Base-by-base conservation (phyloP, 1,140 invertebrate species). In the Apis laboriosa region DNA sequence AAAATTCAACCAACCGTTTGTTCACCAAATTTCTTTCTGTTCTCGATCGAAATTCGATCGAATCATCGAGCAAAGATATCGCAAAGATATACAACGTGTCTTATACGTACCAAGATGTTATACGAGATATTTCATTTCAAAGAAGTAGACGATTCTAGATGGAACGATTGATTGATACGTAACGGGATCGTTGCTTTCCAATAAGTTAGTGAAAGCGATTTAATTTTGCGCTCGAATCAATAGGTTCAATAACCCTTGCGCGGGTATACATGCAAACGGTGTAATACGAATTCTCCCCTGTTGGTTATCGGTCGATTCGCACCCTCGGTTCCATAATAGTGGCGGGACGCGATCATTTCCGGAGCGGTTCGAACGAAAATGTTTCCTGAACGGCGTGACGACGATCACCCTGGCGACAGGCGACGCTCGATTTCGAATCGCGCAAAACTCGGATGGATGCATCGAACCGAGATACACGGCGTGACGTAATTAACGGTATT, bases 401-500 rank as follows among this genome's bases (percentile, higher is more conserved):
- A 34, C 78, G 61, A 55, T 72, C 70, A 24, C 17, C 24, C 24
- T 24, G 15, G 43, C 8, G 19, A 13, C 49, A 21, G 58, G 9
- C 71, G 72, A 56, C 51, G 70, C 55, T 67, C 61, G 34, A 67
- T 67, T 24, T 67, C 63, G n/a, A 4, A 43, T 43, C 34, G 19
- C 53, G 63, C 8, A 17, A 28, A 64, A 15, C 78, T 43, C 51
- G 13, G 24, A 24, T 7, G n/a, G 24, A 24, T 43, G n/a, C 61
- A 24, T 43, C 49, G 71, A 58, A 51, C 19, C 19, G 75, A n/a
- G 56, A 1, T 15, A 28, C 34, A 49, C 21, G 58, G 51, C 53
- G 67, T 81, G 63, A 80, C 55, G 80, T 80, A 80, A 90, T 91
- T 90, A 91, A 90, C 87, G 86, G 81, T 86, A 77, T 85, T 53